A percentile compares a stretch with the other conserved stretches of the same genome.
phyloP scores from a whole-genome alignment of 2,113 vertebrate genomes.

The Lophotis ruficrista region DNA sequence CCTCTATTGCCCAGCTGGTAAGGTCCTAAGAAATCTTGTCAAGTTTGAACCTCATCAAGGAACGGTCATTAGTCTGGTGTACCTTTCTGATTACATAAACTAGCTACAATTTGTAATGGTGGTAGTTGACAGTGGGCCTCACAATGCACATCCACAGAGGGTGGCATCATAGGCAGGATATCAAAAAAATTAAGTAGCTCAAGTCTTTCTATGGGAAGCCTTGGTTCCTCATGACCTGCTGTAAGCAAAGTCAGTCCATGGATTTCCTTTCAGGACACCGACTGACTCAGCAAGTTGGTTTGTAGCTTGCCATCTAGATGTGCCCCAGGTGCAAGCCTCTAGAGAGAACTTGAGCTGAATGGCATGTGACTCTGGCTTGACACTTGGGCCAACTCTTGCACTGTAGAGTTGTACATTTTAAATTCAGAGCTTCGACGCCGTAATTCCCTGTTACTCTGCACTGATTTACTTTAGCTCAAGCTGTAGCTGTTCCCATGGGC shows the following conservation, averaged over 20 bases:
- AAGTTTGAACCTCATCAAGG: background rate
- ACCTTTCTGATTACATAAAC: background rate
- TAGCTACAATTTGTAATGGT: background rate
- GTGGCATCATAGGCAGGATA: background rate
- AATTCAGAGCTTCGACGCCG: background rate
- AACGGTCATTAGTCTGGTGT: background rate
- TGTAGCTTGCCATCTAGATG: background rate
- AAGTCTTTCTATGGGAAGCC: background rate
- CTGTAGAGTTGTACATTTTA: background rate
- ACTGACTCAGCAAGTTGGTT: rapidly evolving
- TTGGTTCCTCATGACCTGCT: background rate
- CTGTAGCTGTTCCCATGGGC: background rate
- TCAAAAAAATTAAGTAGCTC: background rate
- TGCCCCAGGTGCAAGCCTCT: background rate
- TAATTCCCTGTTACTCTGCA: background rate
- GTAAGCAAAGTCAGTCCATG: background rate
- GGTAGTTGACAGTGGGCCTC: background rate
- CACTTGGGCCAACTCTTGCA: background rate
- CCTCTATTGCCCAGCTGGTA: background rate
- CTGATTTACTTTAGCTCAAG: conserved; percentile 25
- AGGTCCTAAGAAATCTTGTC: background rate
- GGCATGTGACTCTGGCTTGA: background rate
- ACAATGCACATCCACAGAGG: background rate
- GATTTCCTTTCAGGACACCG: background rate
- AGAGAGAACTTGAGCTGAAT: background rate